Conservation (phyloP, 1,140 invertebrate species). For the Scaptomyza montana region DNA sequence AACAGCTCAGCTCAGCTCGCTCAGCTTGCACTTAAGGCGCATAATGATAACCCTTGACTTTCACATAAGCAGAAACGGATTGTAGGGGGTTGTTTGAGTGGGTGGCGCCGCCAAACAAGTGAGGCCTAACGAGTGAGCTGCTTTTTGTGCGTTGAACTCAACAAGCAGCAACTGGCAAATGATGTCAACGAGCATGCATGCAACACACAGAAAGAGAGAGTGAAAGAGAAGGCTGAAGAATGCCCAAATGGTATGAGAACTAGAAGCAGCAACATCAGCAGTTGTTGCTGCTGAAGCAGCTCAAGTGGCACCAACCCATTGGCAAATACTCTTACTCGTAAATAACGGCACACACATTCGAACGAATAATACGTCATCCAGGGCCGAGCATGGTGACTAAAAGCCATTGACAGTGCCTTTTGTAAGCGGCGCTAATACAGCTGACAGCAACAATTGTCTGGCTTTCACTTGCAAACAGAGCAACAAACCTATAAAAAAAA, state of each 20-base stretch:
- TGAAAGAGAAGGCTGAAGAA: neutral
- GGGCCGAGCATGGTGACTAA: slow-evolving; percentile 31
- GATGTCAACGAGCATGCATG: slow-evolving; percentile 71
- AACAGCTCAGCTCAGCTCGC: slow-evolving; percentile 15
- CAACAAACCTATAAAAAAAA: slow-evolving; percentile 15
- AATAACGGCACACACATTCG: slow-evolving; percentile 60
- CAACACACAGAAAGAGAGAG: slow-evolving; percentile 29
- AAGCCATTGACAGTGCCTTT: slow-evolving; percentile 58
- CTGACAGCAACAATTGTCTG: slow-evolving; percentile 66
- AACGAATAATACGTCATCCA: slow-evolving; percentile 50
- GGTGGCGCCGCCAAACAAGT: slow-evolving; percentile 51
- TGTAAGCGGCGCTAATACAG: slow-evolving; percentile 70
- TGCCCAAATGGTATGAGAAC: too few species aligned
- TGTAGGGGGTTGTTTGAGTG: neutral
- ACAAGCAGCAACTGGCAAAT: slow-evolving; percentile 65
- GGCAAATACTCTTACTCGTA: slow-evolving; percentile 61
- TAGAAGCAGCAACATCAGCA: neutral
- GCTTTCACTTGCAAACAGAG: slow-evolving; percentile 29
- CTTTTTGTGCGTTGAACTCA: slow-evolving; percentile 69
- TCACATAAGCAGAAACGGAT: slow-evolving; percentile 54
- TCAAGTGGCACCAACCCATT: slow-evolving; percentile 57
- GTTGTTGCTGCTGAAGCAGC: slow-evolving; percentile 14
- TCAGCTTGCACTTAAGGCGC: slow-evolving; percentile 44
- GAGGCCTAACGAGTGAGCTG: slow-evolving; percentile 69
- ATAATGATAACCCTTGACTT: slow-evolving; percentile 77